Conservation (phyloP, 2,888 invertebrate species). For the Congeria kusceri region DNA sequence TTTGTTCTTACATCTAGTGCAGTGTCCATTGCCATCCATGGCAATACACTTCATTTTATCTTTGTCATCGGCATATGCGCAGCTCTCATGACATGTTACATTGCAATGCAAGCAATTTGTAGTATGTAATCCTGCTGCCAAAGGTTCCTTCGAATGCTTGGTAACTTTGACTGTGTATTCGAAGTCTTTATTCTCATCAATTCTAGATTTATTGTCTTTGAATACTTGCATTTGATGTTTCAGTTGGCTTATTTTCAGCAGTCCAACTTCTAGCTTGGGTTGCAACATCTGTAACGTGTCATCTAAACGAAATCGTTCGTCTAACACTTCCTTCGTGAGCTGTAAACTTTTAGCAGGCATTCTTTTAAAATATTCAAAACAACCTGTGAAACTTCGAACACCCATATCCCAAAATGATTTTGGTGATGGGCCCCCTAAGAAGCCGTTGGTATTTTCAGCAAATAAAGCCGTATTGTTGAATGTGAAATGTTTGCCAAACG, state of each 20-base stretch:
- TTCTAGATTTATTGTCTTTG: slow-evolving; percentile 37
- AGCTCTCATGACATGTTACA: slow-evolving; percentile 70
- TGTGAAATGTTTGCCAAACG: slow-evolving; percentile 23
- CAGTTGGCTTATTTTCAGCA: slow-evolving; percentile 36
- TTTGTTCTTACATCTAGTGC: slow-evolving; percentile 38
- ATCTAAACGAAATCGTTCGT: slow-evolving; percentile 36
- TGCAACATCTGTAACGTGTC: slow-evolving; percentile 38
- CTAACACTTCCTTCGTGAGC: slow-evolving; percentile 47
- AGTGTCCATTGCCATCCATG: slow-evolving; percentile 36
- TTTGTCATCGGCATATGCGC: slow-evolving; percentile 57
- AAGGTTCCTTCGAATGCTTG: slow-evolving; percentile 30
- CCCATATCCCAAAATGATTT: slow-evolving; percentile 52
- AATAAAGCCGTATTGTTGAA: slow-evolving; percentile 56
- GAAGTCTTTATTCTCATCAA: slow-evolving; percentile 62
- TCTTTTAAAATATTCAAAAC: slow-evolving; percentile 35
- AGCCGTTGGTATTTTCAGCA: slow-evolving; percentile 16
- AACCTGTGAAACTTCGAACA: slow-evolving; percentile 36
- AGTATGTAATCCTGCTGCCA: slow-evolving; percentile 48
- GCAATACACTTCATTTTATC: slow-evolving; percentile 60
- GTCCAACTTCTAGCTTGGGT: slow-evolving; percentile 44
- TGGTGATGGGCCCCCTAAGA: slow-evolving; percentile 17
- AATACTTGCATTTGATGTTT: slow-evolving; percentile 30
- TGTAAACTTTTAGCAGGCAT: slow-evolving; percentile 40
- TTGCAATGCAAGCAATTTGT: slow-evolving; percentile 71
- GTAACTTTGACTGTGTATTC: slow-evolving; percentile 56